Percentiles rank a stretch among this genome's conserved stretches.
phyloP scores from a whole-genome alignment of 2,113 vertebrate species.

The Poecilia latipinna region DNA sequence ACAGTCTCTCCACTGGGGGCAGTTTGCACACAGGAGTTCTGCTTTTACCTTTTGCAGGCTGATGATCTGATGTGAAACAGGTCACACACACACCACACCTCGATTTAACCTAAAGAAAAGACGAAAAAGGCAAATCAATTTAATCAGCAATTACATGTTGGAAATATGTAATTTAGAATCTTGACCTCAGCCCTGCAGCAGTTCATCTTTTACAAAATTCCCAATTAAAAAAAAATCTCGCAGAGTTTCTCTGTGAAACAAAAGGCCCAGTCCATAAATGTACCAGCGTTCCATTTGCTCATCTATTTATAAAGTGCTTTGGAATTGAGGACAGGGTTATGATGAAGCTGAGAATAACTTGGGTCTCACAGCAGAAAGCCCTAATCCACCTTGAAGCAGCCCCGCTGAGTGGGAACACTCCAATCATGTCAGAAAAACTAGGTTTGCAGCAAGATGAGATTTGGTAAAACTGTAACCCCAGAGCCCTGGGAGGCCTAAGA shows the following conservation, averaged over 20 bases:
- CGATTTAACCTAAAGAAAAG: slow-evolving; percentile 29
- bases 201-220: slow-evolving; percentile 13
- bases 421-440: slow-evolving; percentile 38
- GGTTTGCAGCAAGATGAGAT: slow-evolving; percentile 29
- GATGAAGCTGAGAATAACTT: slow-evolving; percentile 68
- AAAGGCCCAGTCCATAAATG: slow-evolving; percentile 33
- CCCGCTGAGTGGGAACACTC: slow-evolving; percentile 21
- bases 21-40: neutral
- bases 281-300: slow-evolving; percentile 49
- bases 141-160: neutral
- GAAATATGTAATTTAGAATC: too few species aligned
- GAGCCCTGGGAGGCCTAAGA: too few species aligned
- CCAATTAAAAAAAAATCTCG: too few species aligned
- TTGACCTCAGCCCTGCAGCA: slow-evolving; percentile 3
- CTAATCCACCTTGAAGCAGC: slow-evolving; percentile 60
- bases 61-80: neutral
- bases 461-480: too few species aligned
- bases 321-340: slow-evolving; percentile 56
- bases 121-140: slow-evolving; percentile 4
- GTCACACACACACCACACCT: neutral
- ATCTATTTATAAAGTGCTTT: slow-evolving; percentile 59
- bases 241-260: neutral
- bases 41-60: neutral
- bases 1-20: slow-evolving; percentile 30
- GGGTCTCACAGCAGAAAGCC: slow-evolving; percentile 45